Conservation (phyloP, 2,113 vertebrate species). For the Anas platyrhynchos region DNA sequence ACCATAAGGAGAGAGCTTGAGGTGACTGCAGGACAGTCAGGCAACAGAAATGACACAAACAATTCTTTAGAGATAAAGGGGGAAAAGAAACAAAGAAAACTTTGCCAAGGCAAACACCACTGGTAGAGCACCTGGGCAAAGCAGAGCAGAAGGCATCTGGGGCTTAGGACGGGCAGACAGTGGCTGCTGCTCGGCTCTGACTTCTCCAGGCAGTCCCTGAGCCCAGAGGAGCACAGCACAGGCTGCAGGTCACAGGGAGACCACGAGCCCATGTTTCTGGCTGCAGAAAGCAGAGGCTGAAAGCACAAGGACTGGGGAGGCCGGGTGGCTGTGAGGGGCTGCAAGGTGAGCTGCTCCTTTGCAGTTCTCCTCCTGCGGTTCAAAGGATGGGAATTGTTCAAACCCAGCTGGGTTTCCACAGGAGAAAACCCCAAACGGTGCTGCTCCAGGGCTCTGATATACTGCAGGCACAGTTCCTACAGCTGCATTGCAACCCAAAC, state of each 20-base stretch:
- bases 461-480: no score
- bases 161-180: neutral
- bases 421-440: no score
- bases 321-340: neutral
- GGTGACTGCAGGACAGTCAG: neutral
- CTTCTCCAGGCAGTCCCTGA: neutral
- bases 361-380: no score
- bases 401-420: no score
- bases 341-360: no score
- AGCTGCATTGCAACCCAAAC: neutral
- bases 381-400: no score
- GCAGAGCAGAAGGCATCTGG: neutral
- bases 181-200: neutral
- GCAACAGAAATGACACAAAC: neutral
- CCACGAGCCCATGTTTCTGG: fast-evolving
- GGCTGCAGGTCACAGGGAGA: neutral
- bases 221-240: neutral
- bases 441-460: no score
- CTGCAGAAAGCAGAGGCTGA: neutral
- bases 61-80: neutral
- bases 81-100: neutral
- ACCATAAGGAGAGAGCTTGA: neutral
- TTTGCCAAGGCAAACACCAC: neutral
- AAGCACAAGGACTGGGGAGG: neutral
- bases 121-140: neutral